Evolutionary conservation across 2,113 vertebrate genomes (phyloP).

Genomic region (Pedionomus torquatus): DNA sequence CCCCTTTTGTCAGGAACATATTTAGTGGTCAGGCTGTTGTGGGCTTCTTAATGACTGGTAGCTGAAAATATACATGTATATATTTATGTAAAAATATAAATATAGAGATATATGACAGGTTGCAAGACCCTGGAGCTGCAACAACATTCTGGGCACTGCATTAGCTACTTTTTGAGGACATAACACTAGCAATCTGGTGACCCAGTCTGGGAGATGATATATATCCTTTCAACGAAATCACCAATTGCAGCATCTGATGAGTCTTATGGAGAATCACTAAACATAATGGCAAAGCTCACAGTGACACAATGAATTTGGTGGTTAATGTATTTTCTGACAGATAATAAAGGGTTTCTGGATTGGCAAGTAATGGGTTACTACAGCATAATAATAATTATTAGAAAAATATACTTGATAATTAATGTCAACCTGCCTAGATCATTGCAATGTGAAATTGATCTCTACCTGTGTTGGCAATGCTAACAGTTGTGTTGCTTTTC

Average conservation of each 20-base stretch:
- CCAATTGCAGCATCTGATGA: not conserved
- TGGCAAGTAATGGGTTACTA: not conserved
- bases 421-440: not conserved
- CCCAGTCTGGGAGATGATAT: not conserved
- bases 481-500: not conserved
- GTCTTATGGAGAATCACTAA: not conserved
- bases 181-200: not conserved
- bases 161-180: not conserved
- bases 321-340: not conserved
- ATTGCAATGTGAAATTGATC: not conserved
- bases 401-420: not conserved
- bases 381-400: not conserved
- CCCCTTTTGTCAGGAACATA: not conserved
- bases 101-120: not conserved
- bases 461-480: not conserved
- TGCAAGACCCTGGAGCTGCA: not conserved
- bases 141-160: not conserved
- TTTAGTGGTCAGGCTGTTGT: not conserved
- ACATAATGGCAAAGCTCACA: not conserved
- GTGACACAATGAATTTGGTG: not conserved
- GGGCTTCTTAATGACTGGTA: not conserved
- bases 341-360: not conserved
- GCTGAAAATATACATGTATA: not conserved
- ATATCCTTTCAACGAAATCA: not conserved
- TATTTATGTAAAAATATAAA: not conserved